Conservation (phyloP, 2,797 vertebrate genomes). For the Malacoctenus gilli region DNA sequence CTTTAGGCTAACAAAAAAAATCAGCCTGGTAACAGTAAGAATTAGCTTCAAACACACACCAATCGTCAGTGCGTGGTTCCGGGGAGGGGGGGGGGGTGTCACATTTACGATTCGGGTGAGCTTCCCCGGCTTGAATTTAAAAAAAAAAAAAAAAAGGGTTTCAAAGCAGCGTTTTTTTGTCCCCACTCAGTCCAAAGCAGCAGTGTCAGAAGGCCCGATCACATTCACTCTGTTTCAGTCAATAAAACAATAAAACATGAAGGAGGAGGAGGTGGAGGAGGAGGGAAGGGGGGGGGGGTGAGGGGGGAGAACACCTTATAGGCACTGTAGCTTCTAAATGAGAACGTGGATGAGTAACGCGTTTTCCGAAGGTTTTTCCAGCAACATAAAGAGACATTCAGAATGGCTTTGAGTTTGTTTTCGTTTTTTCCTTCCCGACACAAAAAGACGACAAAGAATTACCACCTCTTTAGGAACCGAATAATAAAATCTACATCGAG, state of each 20-base stretch:
- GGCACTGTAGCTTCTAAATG: conserved; percentile 48
- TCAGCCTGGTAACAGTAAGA: too few relatives aligned
- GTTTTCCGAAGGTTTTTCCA: conserved; percentile 61
- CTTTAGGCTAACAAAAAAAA: too few relatives aligned
- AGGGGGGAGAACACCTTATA: conserved; percentile 48
- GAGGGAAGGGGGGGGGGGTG: conserved; percentile 16
- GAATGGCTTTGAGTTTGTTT: conserved; percentile 78
- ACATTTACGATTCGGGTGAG: too few relatives aligned
- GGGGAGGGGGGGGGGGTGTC: too few relatives aligned
- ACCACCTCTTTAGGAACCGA: conserved; percentile 81
- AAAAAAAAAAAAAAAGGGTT: too few relatives aligned
- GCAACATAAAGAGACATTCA: conserved; percentile 77
- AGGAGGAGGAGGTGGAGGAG: too few relatives aligned
- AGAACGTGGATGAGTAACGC: conserved; percentile 47
- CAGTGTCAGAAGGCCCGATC: conserved; percentile 4
- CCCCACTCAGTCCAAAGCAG: too few relatives aligned
- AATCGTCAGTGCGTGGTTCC: too few relatives aligned
- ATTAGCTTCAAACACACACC: too few relatives aligned
- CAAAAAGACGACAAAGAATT: conserved; percentile 70
- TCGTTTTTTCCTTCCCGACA: conserved; percentile 77
- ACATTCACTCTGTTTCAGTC: conserved; percentile 20
- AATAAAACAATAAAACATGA: conserved; percentile 42
- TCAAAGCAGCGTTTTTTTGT: too few relatives aligned
- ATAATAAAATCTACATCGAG: conserved; percentile 73
- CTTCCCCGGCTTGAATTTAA: too few relatives aligned